Evolutionary conservation across 2,113 vertebrate genomes (phyloP).

Genomic region (Tachysurus fulvidraco): DNA sequence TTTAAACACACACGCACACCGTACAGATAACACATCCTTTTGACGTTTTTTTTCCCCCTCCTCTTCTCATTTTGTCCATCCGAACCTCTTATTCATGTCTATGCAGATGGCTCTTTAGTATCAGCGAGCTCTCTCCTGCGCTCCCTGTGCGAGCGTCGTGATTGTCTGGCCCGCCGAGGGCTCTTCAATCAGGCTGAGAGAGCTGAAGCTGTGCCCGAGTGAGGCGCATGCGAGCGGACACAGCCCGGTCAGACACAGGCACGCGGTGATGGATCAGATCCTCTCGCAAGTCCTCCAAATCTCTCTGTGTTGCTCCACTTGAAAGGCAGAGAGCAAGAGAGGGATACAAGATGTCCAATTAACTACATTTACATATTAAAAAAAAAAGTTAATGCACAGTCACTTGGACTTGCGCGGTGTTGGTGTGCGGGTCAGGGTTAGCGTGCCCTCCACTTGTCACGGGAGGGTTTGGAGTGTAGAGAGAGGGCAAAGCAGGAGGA

Average conservation of each 20-base stretch:
- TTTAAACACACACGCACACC: conserved; percentile 27
- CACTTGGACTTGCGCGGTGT: not conserved
- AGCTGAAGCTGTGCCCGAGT: not conserved
- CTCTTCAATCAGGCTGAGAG: conserved; percentile 45
- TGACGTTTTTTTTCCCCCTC: too few species aligned
- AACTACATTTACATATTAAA: conserved; percentile 33
- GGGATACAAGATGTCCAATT: conserved; percentile 25
- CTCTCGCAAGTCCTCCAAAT: conserved; percentile 6
- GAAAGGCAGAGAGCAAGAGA: not conserved
- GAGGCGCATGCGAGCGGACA: not conserved
- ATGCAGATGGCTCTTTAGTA: conserved; percentile 60
- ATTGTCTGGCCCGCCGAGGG: conserved; percentile 36
- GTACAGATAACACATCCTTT: conserved; percentile 34
- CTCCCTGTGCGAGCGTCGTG: conserved; percentile 12
- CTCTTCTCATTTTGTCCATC: not conserved
- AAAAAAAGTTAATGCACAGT: conserved; percentile 3
- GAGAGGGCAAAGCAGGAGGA: not conserved
- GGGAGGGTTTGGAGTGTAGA: not conserved
- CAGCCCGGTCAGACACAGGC: conserved; percentile 1
- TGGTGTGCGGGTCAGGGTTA: not conserved
- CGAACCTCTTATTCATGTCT: conserved; percentile 6
- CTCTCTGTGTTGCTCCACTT: conserved; percentile 18
- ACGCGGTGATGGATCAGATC: not conserved
- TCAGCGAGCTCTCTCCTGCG: conserved; percentile 9
- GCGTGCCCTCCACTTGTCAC: conserved; percentile 8